phyloP scores from a whole-genome alignment of 2,888 invertebrate species.

The Cataglyphis altisquamis region DNA sequence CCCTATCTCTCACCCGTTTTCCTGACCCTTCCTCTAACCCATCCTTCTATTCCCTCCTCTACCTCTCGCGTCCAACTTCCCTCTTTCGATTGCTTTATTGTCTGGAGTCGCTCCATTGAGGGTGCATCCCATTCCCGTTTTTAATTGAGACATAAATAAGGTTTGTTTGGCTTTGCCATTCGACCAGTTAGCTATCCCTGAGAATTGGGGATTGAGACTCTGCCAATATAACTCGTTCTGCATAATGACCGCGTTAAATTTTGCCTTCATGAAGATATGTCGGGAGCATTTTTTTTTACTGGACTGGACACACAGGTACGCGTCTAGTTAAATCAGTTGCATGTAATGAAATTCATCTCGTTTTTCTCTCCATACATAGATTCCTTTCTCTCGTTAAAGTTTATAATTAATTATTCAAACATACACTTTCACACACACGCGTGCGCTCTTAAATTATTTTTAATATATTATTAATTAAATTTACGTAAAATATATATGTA shows the following conservation, averaged over 20 bases:
- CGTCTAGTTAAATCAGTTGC: slow-evolving; percentile 53
- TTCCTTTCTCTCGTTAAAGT: background rate
- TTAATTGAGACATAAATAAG: slow-evolving; percentile 87
- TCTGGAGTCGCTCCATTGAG: slow-evolving; percentile 86
- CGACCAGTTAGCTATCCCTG: slow-evolving; percentile 83
- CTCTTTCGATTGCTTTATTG: slow-evolving; percentile 85
- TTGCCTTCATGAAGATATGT: slow-evolving; percentile 69
- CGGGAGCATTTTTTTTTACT: slow-evolving; percentile 59
- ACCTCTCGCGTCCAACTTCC: slow-evolving; percentile 65
- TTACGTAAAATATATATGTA: background rate
- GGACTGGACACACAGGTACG: slow-evolving; percentile 54
- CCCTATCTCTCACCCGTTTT: slow-evolving; percentile 39
- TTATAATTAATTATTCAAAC: background rate
- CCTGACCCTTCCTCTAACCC: slow-evolving; percentile 51
- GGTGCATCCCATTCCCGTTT: slow-evolving; percentile 86
- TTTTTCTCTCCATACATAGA: background rate
- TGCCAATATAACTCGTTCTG: slow-evolving; percentile 85
- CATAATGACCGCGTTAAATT: slow-evolving; percentile 85
- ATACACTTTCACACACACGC: background rate
- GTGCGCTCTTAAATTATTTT: background rate
- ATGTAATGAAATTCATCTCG: background rate
- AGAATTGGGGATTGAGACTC: slow-evolving; percentile 85
- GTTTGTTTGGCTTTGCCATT: slow-evolving; percentile 86
- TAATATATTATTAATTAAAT: background rate
- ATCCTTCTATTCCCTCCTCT: slow-evolving; percentile 57